Evolutionary conservation across 2,113 vertebrate species (phyloP), one percentile per base, ranked within the genome.

Genomic region (Ammospiza nelsoni): DNA sequence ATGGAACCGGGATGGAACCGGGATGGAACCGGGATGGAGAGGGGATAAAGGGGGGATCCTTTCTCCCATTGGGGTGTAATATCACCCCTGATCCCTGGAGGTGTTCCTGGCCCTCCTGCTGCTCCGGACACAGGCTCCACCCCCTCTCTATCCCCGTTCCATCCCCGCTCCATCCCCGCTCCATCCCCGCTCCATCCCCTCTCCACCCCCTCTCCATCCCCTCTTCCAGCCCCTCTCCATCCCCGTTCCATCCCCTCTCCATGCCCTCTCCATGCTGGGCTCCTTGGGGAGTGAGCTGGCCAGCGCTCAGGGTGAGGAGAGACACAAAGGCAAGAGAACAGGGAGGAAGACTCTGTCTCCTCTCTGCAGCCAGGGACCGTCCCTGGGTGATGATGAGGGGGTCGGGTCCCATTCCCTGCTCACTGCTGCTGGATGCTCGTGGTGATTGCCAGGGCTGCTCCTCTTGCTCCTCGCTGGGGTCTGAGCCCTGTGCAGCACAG

Each of bases 321-420:
- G 68, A 51, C 31, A 44, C 15, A 35, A 9, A n/a, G 62, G n/a
- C 22, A 12, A 6, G 25, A 8, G 58, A 25, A 35, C 49, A 35
- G 29, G 24, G n/a, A n/a, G 66, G 48, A 61, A 31, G 22, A 1
- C 48, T 20, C 23, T 39, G 43, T 13, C 29, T 59, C 14, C 52
- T 76, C 37, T n/a, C 39, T 4, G 3, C 49, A 63, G 54, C 43
- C 48, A 19, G 11, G 16, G 0, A 4, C 21, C 2, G 17, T 12
- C 55, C 43, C 69, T 8, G 65, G 55, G 4, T 61, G 77, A 5
- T 41, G 39, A 8, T 5, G 35, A 59, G 61, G 28, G 65, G 22
- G 12, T 81, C 1, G 0, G 2, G 5, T 37, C 28, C 71, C 6
- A 0, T 61, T 81, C 27, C 39, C 27, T 57, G 17, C 4, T 7